Base-by-base conservation (phyloP, 2,888 invertebrate species). In the Pollenia labialis region DNA sequence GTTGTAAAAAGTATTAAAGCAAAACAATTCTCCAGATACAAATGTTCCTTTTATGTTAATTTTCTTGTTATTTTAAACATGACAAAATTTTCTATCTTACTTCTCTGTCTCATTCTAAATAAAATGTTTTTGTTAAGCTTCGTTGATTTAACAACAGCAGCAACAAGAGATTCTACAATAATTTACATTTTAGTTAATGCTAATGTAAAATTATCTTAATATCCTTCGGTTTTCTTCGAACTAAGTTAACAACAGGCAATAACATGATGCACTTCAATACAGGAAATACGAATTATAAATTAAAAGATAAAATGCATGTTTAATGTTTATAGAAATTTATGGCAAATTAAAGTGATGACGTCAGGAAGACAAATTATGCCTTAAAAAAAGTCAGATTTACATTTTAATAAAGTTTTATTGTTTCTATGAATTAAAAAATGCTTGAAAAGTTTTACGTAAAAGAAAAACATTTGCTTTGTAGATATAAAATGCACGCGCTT, bases 151-250 rank as follows among this genome's bases (percentile, higher is more conserved):
- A 50, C 42, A 42, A 48, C 58, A 74, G 46, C 40, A 74, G 12
- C 16, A 71, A 9, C 50, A 71, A 46, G 66, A 12, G 23, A 40
- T 16, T 60, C 32, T 72, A 64, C 40, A 71, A 64, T 52, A 56
- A 82, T 64, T 77, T 77, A 62, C 76, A 82, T 82, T 60, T 69
- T 52, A 77, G 76, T 77, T 71, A 71, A 77, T 77, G 71, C 76
- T 76, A n/a, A 82, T 77, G 48, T 77, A 64, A 64, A 44, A 76
- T 71, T 71, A 76, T 77, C 71, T 83, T 83, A 83, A 71, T 64
- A 77, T 77, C 76, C 82, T 77, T 83, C 66, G 42, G 71, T 83
- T 83, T 83, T 69, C 82, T 71, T 75, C n/a, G 46, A 58, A 64
- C 46, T 46, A 10, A n/a, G 16, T 7, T 14, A 46, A 46, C 56